Evolutionary conservation across 2,113 vertebrate species (phyloP), one percentile per base, ranked within the genome.

Genomic region (Gymnocephalus cernua): DNA sequence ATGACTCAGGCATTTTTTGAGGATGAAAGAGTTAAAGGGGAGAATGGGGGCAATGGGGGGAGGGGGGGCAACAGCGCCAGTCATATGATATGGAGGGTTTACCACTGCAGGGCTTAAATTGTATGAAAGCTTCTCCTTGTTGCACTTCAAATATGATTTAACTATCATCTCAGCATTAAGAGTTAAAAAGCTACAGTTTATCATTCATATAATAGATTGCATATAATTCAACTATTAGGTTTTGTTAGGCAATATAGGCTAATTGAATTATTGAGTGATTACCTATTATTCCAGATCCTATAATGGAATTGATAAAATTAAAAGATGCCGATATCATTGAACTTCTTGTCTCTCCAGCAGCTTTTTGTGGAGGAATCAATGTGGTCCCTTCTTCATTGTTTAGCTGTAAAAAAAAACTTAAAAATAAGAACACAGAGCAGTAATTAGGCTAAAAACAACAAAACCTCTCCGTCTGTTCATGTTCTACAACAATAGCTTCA

Each of bases 291-390:
- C 97, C 97, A 27, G 97, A 98, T 93, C 97, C 98, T 86, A 97
- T 96, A 54, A 99, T 98, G 38, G 98, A 99, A 89, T 99, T 99
- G 86, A 97, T 96, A 74, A 99, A 95, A 89, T 99, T 99, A 93
- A 98, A 98, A 32, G 95, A 95, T 18, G 98, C 98, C 67, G 95
- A 94, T 48, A 93, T 94, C 51, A 94, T 84, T 54, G 93, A 94
- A 76, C 94, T 86, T 32, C 88, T 95, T 80, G 50, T 51, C 65
- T 93, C 89, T 86, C 64, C 80, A 29, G 85, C 76, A 32, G 74
- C 81, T 64, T 80, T 93, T 16, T 82, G 74, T 12, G 94, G 77
- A 59, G 73, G 85, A 87, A 98, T 70, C 2, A 99, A 93, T 21
- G 67, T 15, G 4, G 68, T 61, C 82, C 85, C 92, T 91, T 97